A percentile compares a stretch with the other conserved stretches of the same genome.
Conservation (phyloP, 2,113 vertebrate species). For the Anser brachyrhynchus region DNA sequence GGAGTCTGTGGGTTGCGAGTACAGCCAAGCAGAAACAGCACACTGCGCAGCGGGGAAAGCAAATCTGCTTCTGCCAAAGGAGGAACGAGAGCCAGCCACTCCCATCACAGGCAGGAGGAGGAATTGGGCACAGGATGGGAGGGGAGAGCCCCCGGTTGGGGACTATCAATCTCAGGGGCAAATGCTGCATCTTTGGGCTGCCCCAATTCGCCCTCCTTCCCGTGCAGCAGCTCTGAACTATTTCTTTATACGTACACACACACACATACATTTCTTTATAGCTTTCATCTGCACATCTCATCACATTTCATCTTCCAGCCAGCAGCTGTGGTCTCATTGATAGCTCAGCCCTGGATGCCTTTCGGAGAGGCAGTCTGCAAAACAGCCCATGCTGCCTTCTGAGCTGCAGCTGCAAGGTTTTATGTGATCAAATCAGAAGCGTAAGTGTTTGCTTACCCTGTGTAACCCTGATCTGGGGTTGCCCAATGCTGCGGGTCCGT, state of each 20-base stretch:
- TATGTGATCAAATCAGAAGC: background rate
- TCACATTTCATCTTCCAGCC: background rate
- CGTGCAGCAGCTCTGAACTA: background rate
- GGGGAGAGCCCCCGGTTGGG: background rate
- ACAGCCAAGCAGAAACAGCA: background rate
- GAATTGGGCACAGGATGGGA: background rate
- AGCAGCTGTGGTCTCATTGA: background rate
- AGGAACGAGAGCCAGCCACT: background rate
- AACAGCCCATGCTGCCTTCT: background rate
- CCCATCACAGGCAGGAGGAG: background rate
- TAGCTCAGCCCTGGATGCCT: background rate
- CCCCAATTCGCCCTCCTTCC: background rate
- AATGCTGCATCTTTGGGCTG: background rate
- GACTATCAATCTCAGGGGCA: background rate
- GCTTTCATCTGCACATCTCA: background rate
- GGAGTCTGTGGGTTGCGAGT: background rate
- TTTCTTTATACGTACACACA: background rate
- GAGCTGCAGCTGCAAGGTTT: background rate
- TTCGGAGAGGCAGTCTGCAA: background rate
- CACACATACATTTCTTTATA: background rate
- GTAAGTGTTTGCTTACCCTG: too few species aligned
- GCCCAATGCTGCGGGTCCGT: accelerated
- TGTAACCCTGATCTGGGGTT: background rate
- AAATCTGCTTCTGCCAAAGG: background rate
- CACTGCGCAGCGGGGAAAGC: background rate